Conservation (phyloP, 2,113 vertebrate genomes). For the Oryctolagus cuniculus region DNA sequence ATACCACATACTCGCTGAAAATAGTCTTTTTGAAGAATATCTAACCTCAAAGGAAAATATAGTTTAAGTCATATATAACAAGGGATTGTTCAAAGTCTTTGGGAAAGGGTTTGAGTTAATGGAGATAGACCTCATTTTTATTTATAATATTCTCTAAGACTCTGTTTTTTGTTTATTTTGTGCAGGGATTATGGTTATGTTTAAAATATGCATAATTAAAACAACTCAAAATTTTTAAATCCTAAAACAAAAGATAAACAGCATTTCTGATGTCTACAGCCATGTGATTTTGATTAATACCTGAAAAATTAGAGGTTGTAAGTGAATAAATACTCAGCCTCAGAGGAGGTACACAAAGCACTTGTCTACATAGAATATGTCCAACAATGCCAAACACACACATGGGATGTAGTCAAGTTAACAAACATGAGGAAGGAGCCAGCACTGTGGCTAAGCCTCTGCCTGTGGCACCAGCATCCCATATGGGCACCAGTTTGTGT, state of each 20-base stretch:
- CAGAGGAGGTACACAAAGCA: background rate
- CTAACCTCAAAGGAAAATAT: background rate
- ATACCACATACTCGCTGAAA: background rate
- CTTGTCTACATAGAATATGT: background rate
- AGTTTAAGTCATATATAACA: background rate
- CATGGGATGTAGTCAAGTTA: background rate
- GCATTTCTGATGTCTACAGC: background rate
- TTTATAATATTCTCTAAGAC: background rate
- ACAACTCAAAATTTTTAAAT: background rate
- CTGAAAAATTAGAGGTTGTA: background rate
- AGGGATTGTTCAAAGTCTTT: background rate
- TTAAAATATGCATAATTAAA: conserved; percentile 13
- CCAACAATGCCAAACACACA: background rate
- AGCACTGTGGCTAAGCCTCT: too few relatives aligned
- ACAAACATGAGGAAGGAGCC: background rate
- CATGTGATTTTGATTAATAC: background rate
- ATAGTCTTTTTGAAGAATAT: conserved; percentile 3
- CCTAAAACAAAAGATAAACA: background rate
- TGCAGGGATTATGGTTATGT: background rate
- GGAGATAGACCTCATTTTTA: background rate
- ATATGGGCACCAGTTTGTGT: too few relatives aligned
- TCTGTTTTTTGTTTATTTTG: background rate
- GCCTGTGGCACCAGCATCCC: too few relatives aligned
- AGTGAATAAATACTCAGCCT: background rate
- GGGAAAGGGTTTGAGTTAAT: background rate